phyloP scores from a whole-genome alignment of 37 sponge, comb jelly and placozoan species.

The Bolinopsis microptera region DNA sequence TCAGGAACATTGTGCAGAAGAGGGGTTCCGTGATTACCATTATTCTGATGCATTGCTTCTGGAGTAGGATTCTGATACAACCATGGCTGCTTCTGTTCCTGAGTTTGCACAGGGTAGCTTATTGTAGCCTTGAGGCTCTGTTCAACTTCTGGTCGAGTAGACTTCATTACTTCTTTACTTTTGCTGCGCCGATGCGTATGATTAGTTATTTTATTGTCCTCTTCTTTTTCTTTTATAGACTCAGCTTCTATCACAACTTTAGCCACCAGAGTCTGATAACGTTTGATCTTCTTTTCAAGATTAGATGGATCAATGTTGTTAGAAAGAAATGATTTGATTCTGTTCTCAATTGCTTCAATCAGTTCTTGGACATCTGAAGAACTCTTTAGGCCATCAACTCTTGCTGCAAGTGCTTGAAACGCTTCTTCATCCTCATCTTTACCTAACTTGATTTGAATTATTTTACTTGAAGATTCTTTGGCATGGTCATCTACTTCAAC shows the following conservation, averaged over 20 bases:
- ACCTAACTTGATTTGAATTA: conserved; percentile 4
- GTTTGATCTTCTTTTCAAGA: conserved; percentile 34
- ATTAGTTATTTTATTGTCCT: background rate
- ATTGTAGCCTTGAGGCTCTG: background rate
- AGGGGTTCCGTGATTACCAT: background rate
- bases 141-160: background rate
- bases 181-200: background rate
- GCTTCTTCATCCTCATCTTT: conserved; percentile 28
- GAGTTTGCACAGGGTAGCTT: background rate
- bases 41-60: background rate
- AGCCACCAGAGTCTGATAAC: conserved; percentile 25
- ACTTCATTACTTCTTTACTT: background rate
- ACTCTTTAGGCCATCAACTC: background rate
- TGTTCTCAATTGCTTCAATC: conserved; percentile 35
- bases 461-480: background rate
- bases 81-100: conserved; percentile 17
- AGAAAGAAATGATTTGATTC: background rate
- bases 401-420: conserved; percentile 11
- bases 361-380: conserved; percentile 10
- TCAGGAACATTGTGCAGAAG: background rate
- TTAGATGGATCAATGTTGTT: background rate
- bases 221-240: conserved; percentile 40
- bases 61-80: background rate
- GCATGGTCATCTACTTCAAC: background rate
- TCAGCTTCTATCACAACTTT: conserved; percentile 53